Base-by-base conservation (phyloP, 2,797 vertebrate species). In the Corythornis leucogaster region DNA sequence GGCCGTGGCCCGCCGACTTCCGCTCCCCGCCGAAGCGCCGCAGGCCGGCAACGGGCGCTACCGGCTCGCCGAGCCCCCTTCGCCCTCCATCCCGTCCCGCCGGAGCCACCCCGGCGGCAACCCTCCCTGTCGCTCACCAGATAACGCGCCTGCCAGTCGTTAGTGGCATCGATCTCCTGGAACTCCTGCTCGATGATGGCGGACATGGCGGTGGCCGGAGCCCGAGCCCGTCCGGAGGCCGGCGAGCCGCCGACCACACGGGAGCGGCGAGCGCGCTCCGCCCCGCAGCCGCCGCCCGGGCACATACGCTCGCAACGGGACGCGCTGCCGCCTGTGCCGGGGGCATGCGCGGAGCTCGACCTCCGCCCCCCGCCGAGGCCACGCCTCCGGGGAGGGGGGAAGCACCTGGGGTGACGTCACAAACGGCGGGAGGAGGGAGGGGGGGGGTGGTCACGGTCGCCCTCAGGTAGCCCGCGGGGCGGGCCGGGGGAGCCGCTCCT, bases 61-160 rank as follows among this genome's bases (percentile, higher is more conserved):
- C 25, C 35, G 13, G 17, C 31, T 11, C 6, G 9, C 12, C 8
- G 24, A 18, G 6, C 55, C 5, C 8, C 9, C 20, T 21, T 15
- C 14, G 8, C 6, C 18, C 28, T 9, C 79, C 50, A 58, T 5
- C 79, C 69, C 15, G 74, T 40, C 38, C 68, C 30, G 22, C 51
- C 80, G 48, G 6, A n/a, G 71, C 53, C 26, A 43, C 15, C 24
- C 48, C 48, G 9, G 14, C 25, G 24, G 25, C 25, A 26, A 25
- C 8, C 24, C 42, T 30, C 73, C 16, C 31, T 63, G 28, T 14
- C 21, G 98, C 98, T 99, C 97, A 99, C 99, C 95, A 98, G 91
- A 93, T 98, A 99, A 26, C 99, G 97, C 95, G 98, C 98, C 89
- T 99, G 98, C 99, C 99, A 99, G 95, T 97, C 97, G 84, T 98